phyloP scores from a whole-genome alignment of 1,140 invertebrate genomes.

The Dendroctonus ponderosae region DNA sequence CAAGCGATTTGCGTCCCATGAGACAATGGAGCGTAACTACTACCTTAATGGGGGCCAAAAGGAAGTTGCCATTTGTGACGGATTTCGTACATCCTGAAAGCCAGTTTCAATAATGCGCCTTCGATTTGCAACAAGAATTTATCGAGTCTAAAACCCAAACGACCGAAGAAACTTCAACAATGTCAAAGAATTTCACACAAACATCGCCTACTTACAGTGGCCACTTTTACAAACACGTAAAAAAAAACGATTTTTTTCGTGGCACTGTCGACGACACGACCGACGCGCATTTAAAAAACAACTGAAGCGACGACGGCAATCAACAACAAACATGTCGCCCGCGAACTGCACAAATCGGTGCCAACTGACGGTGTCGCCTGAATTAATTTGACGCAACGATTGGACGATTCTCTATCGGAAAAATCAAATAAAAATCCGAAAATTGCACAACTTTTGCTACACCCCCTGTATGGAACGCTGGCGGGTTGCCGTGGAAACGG shows the following conservation, averaged over 20 bases:
- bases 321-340: conserved; percentile 24
- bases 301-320: conserved; percentile 22
- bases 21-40: conserved; percentile 17
- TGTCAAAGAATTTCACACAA: not conserved
- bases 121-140: not conserved
- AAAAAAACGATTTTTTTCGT: not conserved
- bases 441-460: too few species aligned
- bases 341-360: conserved; percentile 17
- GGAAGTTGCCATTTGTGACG: conserved; percentile 25
- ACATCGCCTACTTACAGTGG: not conserved
- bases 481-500: too few species aligned
- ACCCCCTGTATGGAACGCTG: too few species aligned
- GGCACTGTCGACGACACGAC: not conserved
- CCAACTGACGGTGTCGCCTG: conserved; percentile 9
- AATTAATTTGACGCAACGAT: not conserved
- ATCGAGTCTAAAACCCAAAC: not conserved
- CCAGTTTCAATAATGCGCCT: conserved; percentile 3
- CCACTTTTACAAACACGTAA: not conserved
- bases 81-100: conserved; percentile 19
- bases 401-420: too few species aligned
- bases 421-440: too few species aligned
- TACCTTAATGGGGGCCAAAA: conserved; percentile 15
- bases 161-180: not conserved
- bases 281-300: conserved; percentile 22
- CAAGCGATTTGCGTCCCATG: conserved; percentile 16